Base-by-base conservation (phyloP, 2,888 invertebrate genomes). In the Leuctra nigra region DNA sequence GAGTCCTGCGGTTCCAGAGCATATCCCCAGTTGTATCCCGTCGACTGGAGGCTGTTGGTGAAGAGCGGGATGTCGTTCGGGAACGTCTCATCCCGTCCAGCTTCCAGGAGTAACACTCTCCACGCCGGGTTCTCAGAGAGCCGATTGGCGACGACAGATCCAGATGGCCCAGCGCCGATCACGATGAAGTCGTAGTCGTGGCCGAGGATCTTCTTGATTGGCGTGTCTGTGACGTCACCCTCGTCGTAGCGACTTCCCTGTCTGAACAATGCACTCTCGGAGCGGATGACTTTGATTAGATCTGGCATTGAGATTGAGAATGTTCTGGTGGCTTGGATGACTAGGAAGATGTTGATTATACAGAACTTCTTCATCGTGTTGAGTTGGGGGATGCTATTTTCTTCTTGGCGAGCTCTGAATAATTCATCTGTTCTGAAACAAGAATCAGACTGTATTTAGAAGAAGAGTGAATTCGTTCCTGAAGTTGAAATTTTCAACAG, bases 11-110 rank as follows among this genome's bases (percentile, higher is more conserved):
- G 81, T 63, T 82, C 81, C 61, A 84, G 82, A 46, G 77, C 77
- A 69, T 84, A 87, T 47, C 80, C 81, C 87, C 87, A 88, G 61
- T 86, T 81, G 65, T 81, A 82, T 58, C 39, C 71, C 13, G 63
- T 60, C 22, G 64, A 50, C 54, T 75, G 75, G 24, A 76, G 66
- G 14, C 73, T 22, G 0, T 74, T 73, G 1, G 77, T 77, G n/a
- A 78, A 56, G 39, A 74, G 64, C 0, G 77, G 78, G 20, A 76
- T 70, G 23, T 74, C 73, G 0, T 74, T 74, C 22, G 76, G 61
- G 18, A 73, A 58, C 1, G 73, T 71, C 59, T 78, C 77, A n/a
- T 74, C 74, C 35, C 67, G 66, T 0, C 78, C 78, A 1, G 77
- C 77, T 2, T 53, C 53, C 36, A 79, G 64, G 1, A 47, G 29